Evolutionary conservation across 37 sponge, comb jelly and placozoan genomes (phyloP).

Genomic region (Mnemiopsis leidyi): DNA sequence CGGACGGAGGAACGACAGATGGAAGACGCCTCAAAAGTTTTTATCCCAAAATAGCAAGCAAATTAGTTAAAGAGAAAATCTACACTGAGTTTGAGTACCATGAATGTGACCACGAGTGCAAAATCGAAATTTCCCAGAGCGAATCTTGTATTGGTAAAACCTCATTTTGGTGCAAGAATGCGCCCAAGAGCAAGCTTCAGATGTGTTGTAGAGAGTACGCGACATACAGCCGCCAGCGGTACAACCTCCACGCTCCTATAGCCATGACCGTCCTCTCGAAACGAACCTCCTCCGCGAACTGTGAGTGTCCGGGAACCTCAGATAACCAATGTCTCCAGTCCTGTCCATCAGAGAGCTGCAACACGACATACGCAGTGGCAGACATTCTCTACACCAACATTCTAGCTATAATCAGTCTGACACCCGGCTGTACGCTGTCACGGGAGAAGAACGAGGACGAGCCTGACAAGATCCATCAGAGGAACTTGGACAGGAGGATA

Average conservation of each 20-base stretch:
- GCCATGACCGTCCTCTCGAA: not conserved
- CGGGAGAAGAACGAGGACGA: not conserved
- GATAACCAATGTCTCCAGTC: not conserved
- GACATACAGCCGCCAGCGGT: not conserved
- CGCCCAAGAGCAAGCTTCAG: not conserved
- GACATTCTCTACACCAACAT: conserved; percentile 1
- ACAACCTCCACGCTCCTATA: not conserved
- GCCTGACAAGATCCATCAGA: not conserved
- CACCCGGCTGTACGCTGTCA: not conserved
- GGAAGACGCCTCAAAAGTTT: not conserved
- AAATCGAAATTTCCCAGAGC: not conserved
- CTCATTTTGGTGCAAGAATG: not conserved
- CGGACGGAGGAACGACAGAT: not conserved
- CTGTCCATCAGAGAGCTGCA: not conserved
- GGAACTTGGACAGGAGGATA: not conserved
- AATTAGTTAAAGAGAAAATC: not conserved
- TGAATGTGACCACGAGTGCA: conserved; percentile 20
- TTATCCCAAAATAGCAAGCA: not conserved
- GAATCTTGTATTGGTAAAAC: not conserved
- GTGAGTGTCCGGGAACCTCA: not conserved
- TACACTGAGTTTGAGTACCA: not conserved
- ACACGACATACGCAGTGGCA: not conserved
- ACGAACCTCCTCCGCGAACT: not conserved
- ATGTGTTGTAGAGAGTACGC: not conserved
- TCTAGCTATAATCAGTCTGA: not conserved